Evolutionary conservation across 2,797 vertebrate species (phyloP).

Genomic region (Tapera naevia): DNA sequence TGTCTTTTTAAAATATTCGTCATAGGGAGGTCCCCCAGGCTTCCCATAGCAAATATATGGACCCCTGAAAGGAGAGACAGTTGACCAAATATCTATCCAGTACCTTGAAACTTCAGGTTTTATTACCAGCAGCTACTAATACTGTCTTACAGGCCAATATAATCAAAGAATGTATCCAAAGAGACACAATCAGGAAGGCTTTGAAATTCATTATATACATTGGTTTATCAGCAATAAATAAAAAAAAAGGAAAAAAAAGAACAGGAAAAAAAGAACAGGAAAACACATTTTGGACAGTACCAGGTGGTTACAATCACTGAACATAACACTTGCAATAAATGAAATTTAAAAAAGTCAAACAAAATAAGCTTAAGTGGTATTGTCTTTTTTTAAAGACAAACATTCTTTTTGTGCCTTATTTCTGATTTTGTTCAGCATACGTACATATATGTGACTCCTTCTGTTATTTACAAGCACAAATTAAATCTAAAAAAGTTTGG

Average conservation of each 20-base stretch:
- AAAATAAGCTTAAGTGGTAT: background rate
- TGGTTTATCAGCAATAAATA: background rate
- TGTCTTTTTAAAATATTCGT: background rate
- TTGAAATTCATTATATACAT: background rate
- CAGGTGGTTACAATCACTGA: background rate
- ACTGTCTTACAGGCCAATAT: background rate
- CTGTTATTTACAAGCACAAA: background rate
- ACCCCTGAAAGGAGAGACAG: background rate
- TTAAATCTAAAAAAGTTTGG: background rate
- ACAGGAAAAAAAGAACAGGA: fast-evolving
- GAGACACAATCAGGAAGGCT: background rate
- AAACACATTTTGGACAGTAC: background rate
- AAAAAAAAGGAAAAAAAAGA: background rate
- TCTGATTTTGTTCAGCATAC: background rate
- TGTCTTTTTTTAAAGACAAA: background rate
- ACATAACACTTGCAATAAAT: background rate
- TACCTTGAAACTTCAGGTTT: background rate
- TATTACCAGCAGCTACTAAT: background rate
- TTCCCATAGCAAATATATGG: background rate
- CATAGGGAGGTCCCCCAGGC: too few relatives aligned
- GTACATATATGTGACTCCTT: background rate
- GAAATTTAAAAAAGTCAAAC: background rate
- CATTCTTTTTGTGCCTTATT: background rate
- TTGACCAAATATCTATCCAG: background rate
- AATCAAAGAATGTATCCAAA: background rate